A percentile compares a stretch with the other conserved stretches of the same genome.
Conservation (phyloP, 2,797 vertebrate species). For the Mergus octosetaceus region DNA sequence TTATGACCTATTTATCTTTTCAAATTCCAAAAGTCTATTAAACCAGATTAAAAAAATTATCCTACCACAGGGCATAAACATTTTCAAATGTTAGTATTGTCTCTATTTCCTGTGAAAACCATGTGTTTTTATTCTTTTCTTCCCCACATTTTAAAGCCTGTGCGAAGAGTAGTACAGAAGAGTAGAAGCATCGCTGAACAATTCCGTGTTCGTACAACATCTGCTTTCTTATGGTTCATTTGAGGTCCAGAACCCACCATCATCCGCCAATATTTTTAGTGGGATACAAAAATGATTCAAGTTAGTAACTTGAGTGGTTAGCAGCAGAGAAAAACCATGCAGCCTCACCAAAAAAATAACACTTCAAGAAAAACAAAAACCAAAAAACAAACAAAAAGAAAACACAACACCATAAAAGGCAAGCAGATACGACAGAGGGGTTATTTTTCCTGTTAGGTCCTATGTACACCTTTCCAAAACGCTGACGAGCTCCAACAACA, state of each 20-base stretch:
- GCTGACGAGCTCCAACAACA: conserved; percentile 49
- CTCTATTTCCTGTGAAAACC: conserved; percentile 54
- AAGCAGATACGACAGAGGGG: neutral
- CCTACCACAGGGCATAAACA: conserved; percentile 48
- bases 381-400: neutral
- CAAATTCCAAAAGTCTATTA: conserved; percentile 29
- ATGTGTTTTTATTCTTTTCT: conserved; percentile 52
- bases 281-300: conserved; percentile 62
- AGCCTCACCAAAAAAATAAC: neutral
- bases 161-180: neutral
- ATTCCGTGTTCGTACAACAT: conserved; percentile 46
- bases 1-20: conserved; percentile 51
- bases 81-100: conserved; percentile 41
- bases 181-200: conserved; percentile 35
- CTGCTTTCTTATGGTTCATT: conserved; percentile 69
- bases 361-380: neutral
- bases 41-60: conserved; percentile 43
- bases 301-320: conserved; percentile 51
- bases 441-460: conserved; percentile 47
- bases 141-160: conserved; percentile 25
- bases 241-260: conserved; percentile 49
- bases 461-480: conserved; percentile 48
- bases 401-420: neutral
- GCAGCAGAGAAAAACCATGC: conserved; percentile 3
- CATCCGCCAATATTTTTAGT: conserved; percentile 59